Base-by-base conservation (phyloP, 2,888 invertebrate genomes). In the Phrixothrix hirtus region DNA sequence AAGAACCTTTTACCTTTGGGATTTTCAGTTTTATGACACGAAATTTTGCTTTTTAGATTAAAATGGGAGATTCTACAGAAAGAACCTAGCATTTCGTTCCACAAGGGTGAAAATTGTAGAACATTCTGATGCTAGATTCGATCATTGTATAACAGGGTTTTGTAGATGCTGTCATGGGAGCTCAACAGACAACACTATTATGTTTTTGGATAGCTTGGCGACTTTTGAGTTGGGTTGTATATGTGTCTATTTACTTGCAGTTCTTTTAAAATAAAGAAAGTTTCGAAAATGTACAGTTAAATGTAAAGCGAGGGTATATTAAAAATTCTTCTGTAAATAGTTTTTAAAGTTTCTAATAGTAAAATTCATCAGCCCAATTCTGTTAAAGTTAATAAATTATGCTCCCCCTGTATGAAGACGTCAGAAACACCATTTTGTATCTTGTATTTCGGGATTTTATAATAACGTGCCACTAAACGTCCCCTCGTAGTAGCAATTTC, bases 171-270 rank as follows among this genome's bases (percentile, higher is more conserved):
- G 42, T 43, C 42, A 43, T 14, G 42, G 42, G 42, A 43, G 21
- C 34, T 10, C 42, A 34, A 10, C 34, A 43, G 42, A 43, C 32
- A 43, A 43, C 42, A 34, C 34, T 43, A 43, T 43, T 43, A 43
- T 34, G 25, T 32, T 41, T 38, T 34, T 43, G 32, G 42, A 21
- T 26, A n/a, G 11, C 12, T 12, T 34, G 41, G 25, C 13, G 42
- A 43, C 42, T 43, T 31, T 7, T 21, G 21, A 21, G 21, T 21
- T 21, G 21, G 21, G 21, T 21, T 21, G 7, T 21, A 7, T 21
- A 7, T 7, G 21, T 21, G 21, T 7, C 21, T 3, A 21, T 21
- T 21, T 21, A 3, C 21, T 21, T 5, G 3, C 21, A 21, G 21
- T 7, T 3, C 21, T 7, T 3, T 21, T 21, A 21, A 21, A 21